Base-by-base conservation (phyloP, 2,888 invertebrate species). In the Harpalus rufipes region DNA sequence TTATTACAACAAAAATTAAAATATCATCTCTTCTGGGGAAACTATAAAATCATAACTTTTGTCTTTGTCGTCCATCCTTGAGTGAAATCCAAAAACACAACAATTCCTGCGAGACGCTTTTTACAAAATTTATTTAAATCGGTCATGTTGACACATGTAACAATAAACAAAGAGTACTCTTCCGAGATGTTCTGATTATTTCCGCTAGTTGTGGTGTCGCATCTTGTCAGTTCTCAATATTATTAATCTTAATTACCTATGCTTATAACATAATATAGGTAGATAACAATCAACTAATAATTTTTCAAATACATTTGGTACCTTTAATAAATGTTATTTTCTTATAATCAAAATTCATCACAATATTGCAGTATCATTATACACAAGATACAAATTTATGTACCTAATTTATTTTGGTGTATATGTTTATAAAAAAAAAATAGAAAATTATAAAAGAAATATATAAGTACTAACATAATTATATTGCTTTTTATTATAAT, bases 401-500 rank as follows among this genome's bases (percentile, higher is more conserved):
- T 84, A 21, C 21, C 21, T 21, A 84, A 84, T 84, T 84, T 84
- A 84, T 84, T 84, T 84, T 84, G 84, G 78, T 84, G 84, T 84
- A 84, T 84, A 84, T 84, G 78, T 84, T 84, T 78, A 84, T 84
- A 84, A 61, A 84, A 82, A 63, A 81, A 84, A 56, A 10, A 83
- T 76, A 83, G 76, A 84, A 84, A 78, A 78, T 32, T 84, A 84
- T 78, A 61, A 78, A 78, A 84, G 78, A 84, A 78, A 84, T 84
- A 84, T 84, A 84, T 65, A 78, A 78, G 51, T 84, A 84, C 76
- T 78, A 84, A 78, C 84, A 78, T 78, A 51, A 51, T 12, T 51
- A 78, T 41, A 76, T 14, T 39, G 72, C 72, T 74, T 74, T 74
- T 74, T 74, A 65, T 65, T 81, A 81, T 58, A 61, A 63, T 65